phyloP scores from a whole-genome alignment of 2,113 vertebrate genomes.

The Eolophus roseicapilla region DNA sequence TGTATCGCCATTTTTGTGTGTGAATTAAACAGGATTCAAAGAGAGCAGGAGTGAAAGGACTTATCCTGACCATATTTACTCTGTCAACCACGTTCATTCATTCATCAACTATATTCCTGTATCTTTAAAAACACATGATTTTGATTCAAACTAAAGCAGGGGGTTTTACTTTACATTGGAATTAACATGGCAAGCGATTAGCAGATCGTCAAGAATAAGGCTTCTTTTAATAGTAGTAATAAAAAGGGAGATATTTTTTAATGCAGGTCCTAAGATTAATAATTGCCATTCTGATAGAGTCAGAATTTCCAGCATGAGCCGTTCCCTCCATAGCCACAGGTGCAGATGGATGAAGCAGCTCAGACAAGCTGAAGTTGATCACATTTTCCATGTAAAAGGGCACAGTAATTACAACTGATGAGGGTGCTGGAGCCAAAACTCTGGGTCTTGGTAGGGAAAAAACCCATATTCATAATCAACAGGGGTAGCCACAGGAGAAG shows the following conservation, averaged over 20 bases:
- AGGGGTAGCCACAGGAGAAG: conserved; percentile 44
- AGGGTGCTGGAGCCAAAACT: conserved; percentile 48
- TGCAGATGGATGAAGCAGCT: conserved; percentile 54
- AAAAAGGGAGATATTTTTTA: conserved; percentile 38
- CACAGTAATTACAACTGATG: conserved; percentile 49
- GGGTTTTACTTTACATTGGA: neutral
- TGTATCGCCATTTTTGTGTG: neutral
- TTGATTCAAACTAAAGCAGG: neutral
- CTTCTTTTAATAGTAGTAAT: conserved; percentile 25
- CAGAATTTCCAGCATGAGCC: conserved; percentile 66
- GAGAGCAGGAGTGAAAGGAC: neutral
- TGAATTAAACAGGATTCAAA: neutral
- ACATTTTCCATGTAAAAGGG: conserved; percentile 65
- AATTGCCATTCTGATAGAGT: conserved; percentile 45
- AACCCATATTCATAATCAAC: conserved; percentile 26
- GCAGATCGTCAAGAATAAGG: conserved; percentile 34
- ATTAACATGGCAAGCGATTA: conserved; percentile 25
- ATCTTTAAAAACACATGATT: neutral
- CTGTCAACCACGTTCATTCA: neutral
- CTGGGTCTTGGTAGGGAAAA: neutral
- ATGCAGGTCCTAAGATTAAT: conserved; percentile 44
- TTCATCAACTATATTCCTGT: neutral
- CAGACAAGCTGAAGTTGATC: conserved; percentile 50
- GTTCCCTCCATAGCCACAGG: conserved; percentile 58
- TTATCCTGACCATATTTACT: neutral